Base-by-base conservation (phyloP, 2,888 invertebrate genomes). In the Trichacis sp. region DNA sequence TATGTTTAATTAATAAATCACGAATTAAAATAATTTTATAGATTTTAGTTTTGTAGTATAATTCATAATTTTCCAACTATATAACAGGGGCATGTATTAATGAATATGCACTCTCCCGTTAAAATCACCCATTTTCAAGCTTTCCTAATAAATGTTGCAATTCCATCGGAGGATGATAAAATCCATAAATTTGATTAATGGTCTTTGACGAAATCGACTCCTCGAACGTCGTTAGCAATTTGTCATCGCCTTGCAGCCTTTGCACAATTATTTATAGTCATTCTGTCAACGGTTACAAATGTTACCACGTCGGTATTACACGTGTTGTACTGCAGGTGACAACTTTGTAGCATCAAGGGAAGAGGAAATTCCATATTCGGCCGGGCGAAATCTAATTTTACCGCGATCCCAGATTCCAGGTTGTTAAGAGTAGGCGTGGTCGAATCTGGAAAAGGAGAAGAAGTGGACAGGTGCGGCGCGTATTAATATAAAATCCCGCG, bases 401-500 rank as follows among this genome's bases (percentile, higher is more conserved):
- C 76, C 73, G 52, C 56, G 70, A 75, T 73, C 73, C 76, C 73
- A 76, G 74, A 82, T 83, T 83, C 81, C 81, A 81, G 80, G 74
- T 82, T 83, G 81, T 82, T 83, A 82, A 79, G 81, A 81, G 79
- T 81, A 61, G 78, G 80, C 77, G 79, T 70, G 73, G 73, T 48
- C 61, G 48, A 19, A 17, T 48, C 48, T 48, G 48, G 40, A 33
- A 19, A 33, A 51, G 12, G 46, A 38, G 56, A 67, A 59, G 70
- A 69, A 61, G 65, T 50, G 74, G 78, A 80, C 82, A 82, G 81
- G 80, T 84, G 82, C 78, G 74, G 71, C 70, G 71, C 74, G 70
- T 79, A 82, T 83, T 82, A 81, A 82, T 83, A 81, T 65, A 50
- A 65, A 52, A 48, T 58, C 43, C 55, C 55, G 63, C 42, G 43